Percentiles rank a stretch among this genome's conserved stretches.
Conservation (phyloP, 1,140 invertebrate genomes). For the Myzus persicae region DNA sequence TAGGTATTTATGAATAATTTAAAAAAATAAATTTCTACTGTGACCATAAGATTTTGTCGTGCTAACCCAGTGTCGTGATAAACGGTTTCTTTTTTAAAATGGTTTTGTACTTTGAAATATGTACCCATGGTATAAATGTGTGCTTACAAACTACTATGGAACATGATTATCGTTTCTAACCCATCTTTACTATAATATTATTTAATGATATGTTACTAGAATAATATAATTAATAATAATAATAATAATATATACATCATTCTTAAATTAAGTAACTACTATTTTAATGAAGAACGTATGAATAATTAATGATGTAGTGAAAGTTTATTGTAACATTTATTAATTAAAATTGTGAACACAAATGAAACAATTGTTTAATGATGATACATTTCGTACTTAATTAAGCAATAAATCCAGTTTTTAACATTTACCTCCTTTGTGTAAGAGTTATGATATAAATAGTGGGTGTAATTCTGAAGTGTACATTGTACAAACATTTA, state of each 20-base stretch:
- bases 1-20: no score
- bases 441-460: background rate
- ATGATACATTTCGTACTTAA: background rate
- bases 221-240: background rate
- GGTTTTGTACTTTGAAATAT: constrained; percentile 1
- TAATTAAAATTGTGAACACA: background rate
- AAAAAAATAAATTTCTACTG: background rate
- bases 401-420: background rate
- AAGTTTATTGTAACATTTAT: background rate
- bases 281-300: background rate
- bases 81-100: background rate
- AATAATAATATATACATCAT: background rate
- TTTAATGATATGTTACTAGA: background rate
- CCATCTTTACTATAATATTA: background rate
- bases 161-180: background rate
- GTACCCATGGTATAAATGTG: background rate
- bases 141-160: background rate
- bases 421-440: background rate
- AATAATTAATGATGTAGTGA: background rate
- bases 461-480: background rate
- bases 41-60: background rate
- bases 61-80: background rate
- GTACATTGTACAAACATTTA: background rate
- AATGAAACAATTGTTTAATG: background rate
- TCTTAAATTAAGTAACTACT: background rate